These are phyloP conservation scores for Marasmarcha lunaedactyla DNA, from an alignment of 2,888 invertebrate species.

Conservation along the genomic window DNA sequence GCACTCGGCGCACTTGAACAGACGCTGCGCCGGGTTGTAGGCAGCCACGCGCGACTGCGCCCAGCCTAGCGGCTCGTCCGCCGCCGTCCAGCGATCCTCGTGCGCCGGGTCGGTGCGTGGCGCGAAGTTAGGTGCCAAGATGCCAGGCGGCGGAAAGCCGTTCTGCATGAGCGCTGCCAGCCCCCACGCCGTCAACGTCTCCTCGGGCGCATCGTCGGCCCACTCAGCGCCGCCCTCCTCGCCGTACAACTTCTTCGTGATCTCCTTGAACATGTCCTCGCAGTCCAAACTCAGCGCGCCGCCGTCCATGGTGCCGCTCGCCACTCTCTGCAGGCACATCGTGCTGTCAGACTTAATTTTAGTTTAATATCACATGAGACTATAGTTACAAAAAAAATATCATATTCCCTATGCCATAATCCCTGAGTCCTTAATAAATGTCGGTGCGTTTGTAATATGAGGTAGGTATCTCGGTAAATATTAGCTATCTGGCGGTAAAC, in stretches of 20 bases:
- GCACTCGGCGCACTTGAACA: conserved; percentile 81
- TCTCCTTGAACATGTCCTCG: conserved; percentile 92
- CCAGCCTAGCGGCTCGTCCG: conserved; percentile 79
- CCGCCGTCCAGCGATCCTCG: conserved; percentile 75
- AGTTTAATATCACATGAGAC: no score
- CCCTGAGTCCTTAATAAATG: no score
- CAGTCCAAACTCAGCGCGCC: conserved; percentile 75
- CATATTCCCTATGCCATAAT: no score
- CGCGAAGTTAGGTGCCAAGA: conserved; percentile 65
- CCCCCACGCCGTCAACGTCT: conserved; percentile 80
- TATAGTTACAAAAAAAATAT: no score
- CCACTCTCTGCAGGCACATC: not conserved
- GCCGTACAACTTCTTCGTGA: conserved; percentile 90
- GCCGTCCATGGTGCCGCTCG: conserved; percentile 58
- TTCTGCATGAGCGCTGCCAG: conserved; percentile 83
- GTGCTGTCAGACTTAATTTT: no score
- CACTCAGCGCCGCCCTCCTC: conserved; percentile 76
- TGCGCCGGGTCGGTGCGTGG: conserved; percentile 60
- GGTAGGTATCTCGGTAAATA: no score
- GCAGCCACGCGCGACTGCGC: conserved; percentile 84
- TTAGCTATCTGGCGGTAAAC: no score
- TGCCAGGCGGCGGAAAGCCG: conserved; percentile 76
- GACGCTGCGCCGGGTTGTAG: conserved; percentile 81
- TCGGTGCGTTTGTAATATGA: no score
- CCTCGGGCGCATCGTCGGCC: conserved; percentile 73